Conservation (phyloP, 2,888 invertebrate genomes). For the Stenurella melanura region DNA sequence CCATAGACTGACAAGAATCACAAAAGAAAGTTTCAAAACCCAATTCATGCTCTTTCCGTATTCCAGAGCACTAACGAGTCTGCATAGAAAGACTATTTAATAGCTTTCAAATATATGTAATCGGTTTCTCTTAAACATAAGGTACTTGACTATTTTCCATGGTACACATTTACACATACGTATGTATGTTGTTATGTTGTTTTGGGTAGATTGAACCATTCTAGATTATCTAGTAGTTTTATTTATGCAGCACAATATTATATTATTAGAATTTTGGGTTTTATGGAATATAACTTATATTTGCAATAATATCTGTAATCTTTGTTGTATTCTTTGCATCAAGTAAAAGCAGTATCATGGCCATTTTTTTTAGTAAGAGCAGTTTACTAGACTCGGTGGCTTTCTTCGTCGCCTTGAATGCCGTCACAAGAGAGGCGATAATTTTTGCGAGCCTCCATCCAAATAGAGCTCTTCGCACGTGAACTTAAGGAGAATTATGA, state of each 20-base stretch:
- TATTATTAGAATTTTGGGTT: slow-evolving; percentile 36
- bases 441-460: no score
- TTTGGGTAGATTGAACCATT: slow-evolving; percentile 42
- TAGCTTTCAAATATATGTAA: slow-evolving; percentile 31
- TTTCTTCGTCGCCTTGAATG: no score
- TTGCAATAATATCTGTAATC: slow-evolving; percentile 49
- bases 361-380: no score
- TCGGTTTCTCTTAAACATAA: slow-evolving; percentile 20
- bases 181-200: slow-evolving; percentile 48
- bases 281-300: slow-evolving; percentile 47
- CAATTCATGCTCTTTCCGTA: slow-evolving; percentile 94
- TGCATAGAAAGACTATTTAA: slow-evolving; percentile 17
- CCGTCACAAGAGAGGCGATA: no score
- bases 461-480: no score
- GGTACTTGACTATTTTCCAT: slow-evolving; percentile 28
- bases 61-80: slow-evolving; percentile 91
- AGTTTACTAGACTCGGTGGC: no score
- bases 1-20: slow-evolving; percentile 97
- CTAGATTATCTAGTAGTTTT: slow-evolving; percentile 47
- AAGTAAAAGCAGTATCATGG: slow-evolving; percentile 52
- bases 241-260: slow-evolving; percentile 40
- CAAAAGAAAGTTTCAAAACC: slow-evolving; percentile 97
- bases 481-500: no score
- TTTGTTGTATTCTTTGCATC: slow-evolving; percentile 52
- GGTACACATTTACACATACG: slow-evolving; percentile 47